Conservation (phyloP, 1,140 invertebrate species). For the Drosophila watanabei region DNA sequence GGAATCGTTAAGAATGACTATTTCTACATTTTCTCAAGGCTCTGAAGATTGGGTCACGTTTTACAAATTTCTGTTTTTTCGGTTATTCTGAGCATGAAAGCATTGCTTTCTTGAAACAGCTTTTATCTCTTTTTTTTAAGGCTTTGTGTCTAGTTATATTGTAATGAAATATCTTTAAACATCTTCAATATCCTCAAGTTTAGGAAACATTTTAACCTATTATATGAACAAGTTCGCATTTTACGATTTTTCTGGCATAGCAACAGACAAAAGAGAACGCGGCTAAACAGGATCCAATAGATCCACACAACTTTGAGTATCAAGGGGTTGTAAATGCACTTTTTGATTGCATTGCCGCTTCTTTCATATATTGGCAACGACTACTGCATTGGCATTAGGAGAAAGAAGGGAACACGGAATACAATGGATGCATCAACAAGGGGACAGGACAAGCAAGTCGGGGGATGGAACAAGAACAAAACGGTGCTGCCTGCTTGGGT, state of each 20-base stretch:
- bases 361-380: background rate
- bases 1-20: background rate
- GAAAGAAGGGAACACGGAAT: background rate
- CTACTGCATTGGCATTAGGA: constrained; percentile 16
- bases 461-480: constrained; percentile 22
- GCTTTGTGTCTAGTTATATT: too few relatives aligned
- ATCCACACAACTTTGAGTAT: background rate
- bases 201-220: background rate
- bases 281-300: background rate
- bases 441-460: constrained; percentile 13
- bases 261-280: constrained; percentile 3
- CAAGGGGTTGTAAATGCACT: constrained; percentile 15
- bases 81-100: too few relatives aligned
- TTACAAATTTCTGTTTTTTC: background rate
- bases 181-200: background rate
- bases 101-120: too few relatives aligned
- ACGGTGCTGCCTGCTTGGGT: constrained; percentile 20
- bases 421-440: constrained; percentile 19
- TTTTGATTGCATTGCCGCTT: constrained; percentile 9
- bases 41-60: background rate
- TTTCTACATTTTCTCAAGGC: background rate
- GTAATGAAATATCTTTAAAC: background rate
- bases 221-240: too few relatives aligned
- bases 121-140: too few relatives aligned
- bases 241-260: background rate